These are phyloP conservation scores for Pseudomyrmex cubaensis DNA, from an alignment of 1,140 invertebrate genomes.

Conservation along the genomic window DNA sequence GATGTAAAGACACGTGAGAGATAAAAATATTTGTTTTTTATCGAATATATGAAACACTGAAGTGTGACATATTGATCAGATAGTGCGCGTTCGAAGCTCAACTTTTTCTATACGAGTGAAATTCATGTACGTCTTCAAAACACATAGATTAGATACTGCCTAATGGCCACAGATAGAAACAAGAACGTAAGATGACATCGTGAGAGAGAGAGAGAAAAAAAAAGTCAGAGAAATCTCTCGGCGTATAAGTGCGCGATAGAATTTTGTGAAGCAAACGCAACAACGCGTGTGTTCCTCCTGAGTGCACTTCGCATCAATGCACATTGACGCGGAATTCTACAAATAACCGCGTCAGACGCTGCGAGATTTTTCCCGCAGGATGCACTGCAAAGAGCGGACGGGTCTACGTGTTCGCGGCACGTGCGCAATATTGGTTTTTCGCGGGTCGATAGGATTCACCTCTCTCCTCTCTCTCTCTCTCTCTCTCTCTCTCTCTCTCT, in stretches of 20 bases:
- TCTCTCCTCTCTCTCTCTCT: background rate
- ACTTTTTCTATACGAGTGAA: background rate
- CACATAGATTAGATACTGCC: background rate
- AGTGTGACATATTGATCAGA: too few species aligned
- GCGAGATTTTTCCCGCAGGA: constrained; percentile 44
- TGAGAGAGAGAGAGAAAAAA: background rate
- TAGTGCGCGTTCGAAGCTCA: too few species aligned
- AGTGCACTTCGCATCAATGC: constrained; percentile 51
- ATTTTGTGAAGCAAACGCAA: constrained; percentile 20
- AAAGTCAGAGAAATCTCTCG: background rate
- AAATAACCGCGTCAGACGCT: constrained; percentile 40
- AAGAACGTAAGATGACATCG: constrained; percentile 1
- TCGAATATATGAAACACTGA: background rate
- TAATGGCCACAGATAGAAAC: background rate
- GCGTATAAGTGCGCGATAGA: constrained; percentile 29
- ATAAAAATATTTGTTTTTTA: constrained; percentile 1
- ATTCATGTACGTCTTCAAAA: background rate
- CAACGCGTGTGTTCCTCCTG: background rate
- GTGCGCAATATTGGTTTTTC: constrained; percentile 48
- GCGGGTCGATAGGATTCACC: constrained; percentile 27
- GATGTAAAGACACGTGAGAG: background rate
- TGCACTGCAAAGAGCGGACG: constrained; percentile 24
- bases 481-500: too few species aligned
- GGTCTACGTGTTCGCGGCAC: constrained; percentile 35
- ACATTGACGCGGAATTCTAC: constrained; percentile 50